Evolutionary conservation across 2,888 invertebrate species (phyloP), one percentile per base, ranked within the genome.

Genomic region (Parnassius apollo): DNA sequence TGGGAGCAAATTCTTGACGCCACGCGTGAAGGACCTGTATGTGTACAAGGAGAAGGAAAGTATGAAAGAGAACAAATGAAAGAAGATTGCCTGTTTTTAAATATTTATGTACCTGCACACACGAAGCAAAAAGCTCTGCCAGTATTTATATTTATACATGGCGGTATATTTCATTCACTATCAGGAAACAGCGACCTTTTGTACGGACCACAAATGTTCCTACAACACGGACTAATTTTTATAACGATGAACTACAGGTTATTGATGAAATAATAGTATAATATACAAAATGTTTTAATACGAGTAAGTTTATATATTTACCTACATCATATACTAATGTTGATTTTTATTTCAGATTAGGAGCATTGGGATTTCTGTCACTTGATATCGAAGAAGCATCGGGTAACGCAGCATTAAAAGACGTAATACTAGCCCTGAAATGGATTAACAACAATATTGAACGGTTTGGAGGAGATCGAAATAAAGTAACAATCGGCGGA

Each of bases 171-270:
- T 61, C 69, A 67, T 42, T 46, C 52, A 0, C 74, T 77, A 8
- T 71, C 76, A 4, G 78, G 76, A n/a, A 67, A 75, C 55, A 55
- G 61, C 2, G 66, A 71, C 42, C 1, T 60, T 18, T 18, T 69
- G 2, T 74, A 71, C 45, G 82, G 83, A 8, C 82, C 84, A 2
- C 69, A 78, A 52, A 66, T 76, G 1, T 66, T 81, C n/a, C 67
- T 83, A 66, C 65, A 74, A 60, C 70, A 72, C 25, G 72, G 76
- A 44, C 67, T 86, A 11, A 75, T 87, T 51, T 71, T 79, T 9
- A 80, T 83, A 2, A 78, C 83, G 1, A 64, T 85, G 42, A 86
- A 85, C 63, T 84, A 77, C 68, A 76, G 78, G 77, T 77, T 60
- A 10, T 35, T 35, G 35, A 35, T 35, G 35, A 35, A 35, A 35